Evolutionary conservation across 2,797 vertebrate genomes (phyloP).

Genomic region (Spheniscus humboldti): DNA sequence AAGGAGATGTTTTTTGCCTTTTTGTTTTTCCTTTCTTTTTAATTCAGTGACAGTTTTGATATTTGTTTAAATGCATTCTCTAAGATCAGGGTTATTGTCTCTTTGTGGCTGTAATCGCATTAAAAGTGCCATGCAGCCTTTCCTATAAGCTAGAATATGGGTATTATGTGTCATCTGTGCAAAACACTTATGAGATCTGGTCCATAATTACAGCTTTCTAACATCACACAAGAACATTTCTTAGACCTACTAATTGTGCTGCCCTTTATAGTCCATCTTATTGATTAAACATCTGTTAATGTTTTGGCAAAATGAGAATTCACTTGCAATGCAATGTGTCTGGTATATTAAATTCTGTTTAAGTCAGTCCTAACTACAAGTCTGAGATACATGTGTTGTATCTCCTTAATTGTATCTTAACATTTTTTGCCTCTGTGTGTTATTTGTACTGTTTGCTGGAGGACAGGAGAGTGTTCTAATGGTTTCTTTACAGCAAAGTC

Average conservation of each 20-base stretch:
- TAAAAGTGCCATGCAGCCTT: background rate
- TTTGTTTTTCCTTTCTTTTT: background rate
- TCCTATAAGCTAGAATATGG: conserved; percentile 7
- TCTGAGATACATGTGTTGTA: conserved; percentile 28
- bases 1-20: background rate
- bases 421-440: background rate
- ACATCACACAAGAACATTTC: conserved; percentile 52
- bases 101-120: background rate
- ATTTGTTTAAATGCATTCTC: conserved; percentile 13
- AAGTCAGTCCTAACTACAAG: conserved; percentile 36
- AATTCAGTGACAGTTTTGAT: background rate
- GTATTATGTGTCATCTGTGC: conserved; percentile 57
- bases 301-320: conserved; percentile 54
- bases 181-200: conserved; percentile 55
- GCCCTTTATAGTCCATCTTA: conserved; percentile 63
- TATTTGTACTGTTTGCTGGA: conserved; percentile 7
- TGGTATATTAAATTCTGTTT: conserved; percentile 64
- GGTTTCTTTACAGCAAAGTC: conserved; percentile 6
- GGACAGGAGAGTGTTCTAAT: background rate
- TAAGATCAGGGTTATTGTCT: background rate
- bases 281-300: conserved; percentile 66
- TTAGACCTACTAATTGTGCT: conserved; percentile 49
- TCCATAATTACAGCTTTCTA: conserved; percentile 62
- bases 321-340: conserved; percentile 37
- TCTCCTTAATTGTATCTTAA: conserved; percentile 3